Conservation (phyloP, 2,797 vertebrate species). For the Potorous gilbertii region DNA sequence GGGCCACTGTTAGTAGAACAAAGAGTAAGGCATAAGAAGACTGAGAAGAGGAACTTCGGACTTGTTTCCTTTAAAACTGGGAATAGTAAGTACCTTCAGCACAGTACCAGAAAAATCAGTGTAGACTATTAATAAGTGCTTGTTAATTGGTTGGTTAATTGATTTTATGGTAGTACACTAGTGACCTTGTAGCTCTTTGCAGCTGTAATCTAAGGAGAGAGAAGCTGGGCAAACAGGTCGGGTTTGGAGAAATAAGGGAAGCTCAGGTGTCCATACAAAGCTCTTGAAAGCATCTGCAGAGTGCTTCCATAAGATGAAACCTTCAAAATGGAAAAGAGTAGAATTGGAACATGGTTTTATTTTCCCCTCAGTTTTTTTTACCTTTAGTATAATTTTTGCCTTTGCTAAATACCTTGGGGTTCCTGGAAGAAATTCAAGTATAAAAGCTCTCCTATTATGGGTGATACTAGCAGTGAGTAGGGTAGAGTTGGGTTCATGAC, state of each 20-base stretch:
- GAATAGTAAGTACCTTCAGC: background rate
- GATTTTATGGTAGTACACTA: background rate
- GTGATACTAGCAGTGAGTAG: background rate
- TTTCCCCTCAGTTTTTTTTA: slow-evolving; percentile 34
- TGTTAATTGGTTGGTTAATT: background rate
- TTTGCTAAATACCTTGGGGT: slow-evolving; percentile 59
- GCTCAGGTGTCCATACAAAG: background rate
- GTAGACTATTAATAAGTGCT: background rate
- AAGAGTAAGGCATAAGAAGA: background rate
- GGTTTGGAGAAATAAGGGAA: background rate
- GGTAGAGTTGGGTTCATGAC: slow-evolving; percentile 59
- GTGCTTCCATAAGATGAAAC: background rate
- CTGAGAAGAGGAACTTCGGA: background rate
- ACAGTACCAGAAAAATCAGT: background rate
- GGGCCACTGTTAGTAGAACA: background rate
- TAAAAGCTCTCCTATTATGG: slow-evolving; percentile 33
- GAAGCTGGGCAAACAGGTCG: background rate
- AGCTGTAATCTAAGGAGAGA: slow-evolving; percentile 23
- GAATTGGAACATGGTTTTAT: background rate
- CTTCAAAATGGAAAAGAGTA: slow-evolving; percentile 26
- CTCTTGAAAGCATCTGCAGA: slow-evolving; percentile 15
- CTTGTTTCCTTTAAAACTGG: too few species aligned
- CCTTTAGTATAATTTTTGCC: slow-evolving; percentile 35
- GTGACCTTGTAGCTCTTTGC: background rate
- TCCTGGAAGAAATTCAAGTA: slow-evolving; percentile 62